Evolutionary conservation across 2,888 invertebrate species (phyloP).

Genomic region (Sphinx pinastri): DNA sequence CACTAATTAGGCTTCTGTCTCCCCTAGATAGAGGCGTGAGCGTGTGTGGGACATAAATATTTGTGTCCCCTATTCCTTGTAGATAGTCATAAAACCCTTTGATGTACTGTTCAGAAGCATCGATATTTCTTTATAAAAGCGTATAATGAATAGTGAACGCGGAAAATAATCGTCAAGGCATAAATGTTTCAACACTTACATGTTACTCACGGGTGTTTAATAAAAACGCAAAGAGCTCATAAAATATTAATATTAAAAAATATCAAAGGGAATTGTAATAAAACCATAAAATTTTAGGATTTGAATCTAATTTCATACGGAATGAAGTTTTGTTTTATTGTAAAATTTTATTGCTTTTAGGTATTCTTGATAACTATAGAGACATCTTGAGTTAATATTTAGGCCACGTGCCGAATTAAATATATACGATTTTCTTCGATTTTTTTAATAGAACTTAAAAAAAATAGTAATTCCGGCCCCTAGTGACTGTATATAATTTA

Average conservation of each 20-base stretch:
- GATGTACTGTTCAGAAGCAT: conserved; percentile 24
- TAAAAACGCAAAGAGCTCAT: conserved; percentile 21
- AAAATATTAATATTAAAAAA: conserved; percentile 23
- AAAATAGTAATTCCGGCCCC: too few relatives aligned
- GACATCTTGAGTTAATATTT: too few relatives aligned
- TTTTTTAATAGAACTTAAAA: too few relatives aligned
- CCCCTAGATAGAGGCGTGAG: too few relatives aligned
- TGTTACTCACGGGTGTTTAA: conserved; percentile 16
- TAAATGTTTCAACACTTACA: conserved; percentile 23
- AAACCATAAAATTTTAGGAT: neutral
- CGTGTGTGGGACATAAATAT: neutral
- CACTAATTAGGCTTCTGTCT: too few relatives aligned
- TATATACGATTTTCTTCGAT: too few relatives aligned
- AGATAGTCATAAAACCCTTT: conserved; percentile 21
- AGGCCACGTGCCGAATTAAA: too few relatives aligned
- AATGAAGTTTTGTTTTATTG: too few relatives aligned
- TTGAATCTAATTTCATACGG: neutral
- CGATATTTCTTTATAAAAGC: conserved; percentile 21
- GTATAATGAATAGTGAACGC: conserved; percentile 20
- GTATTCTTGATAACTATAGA: too few relatives aligned
- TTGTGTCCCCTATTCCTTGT: conserved; percentile 6
- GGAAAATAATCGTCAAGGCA: conserved; percentile 21
- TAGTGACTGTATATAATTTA: too few relatives aligned
- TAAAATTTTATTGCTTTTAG: too few relatives aligned
- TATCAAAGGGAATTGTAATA: conserved; percentile 20